These are phyloP conservation scores for Lamprologus lemairii DNA, from an alignment of 2,113 vertebrate genomes.

Conservation along the genomic window DNA sequence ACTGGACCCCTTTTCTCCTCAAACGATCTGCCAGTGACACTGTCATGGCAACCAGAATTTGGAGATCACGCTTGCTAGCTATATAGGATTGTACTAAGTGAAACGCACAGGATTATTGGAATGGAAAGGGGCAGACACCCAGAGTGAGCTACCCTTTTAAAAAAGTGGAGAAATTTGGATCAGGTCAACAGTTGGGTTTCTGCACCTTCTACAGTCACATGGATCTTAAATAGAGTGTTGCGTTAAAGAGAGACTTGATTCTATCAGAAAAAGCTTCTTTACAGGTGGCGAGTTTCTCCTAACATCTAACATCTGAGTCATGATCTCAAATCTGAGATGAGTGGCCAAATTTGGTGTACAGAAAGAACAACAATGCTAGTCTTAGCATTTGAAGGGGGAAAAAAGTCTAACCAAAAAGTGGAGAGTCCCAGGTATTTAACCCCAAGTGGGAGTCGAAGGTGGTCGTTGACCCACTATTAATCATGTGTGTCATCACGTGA, in stretches of 20 bases:
- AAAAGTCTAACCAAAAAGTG: neutral
- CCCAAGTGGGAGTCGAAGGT: neutral
- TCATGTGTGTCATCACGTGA: neutral
- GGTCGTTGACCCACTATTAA: neutral
- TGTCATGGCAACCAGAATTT: constrained; percentile 48
- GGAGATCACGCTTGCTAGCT: neutral
- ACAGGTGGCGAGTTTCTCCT: neutral
- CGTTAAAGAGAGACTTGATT: neutral
- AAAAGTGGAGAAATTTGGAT: neutral
- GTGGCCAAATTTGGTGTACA: neutral
- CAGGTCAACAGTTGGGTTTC: neutral
- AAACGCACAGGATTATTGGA: neutral
- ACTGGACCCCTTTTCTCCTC: neutral
- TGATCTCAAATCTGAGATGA: neutral
- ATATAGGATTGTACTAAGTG: neutral
- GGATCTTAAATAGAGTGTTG: neutral
- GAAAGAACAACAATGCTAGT: neutral
- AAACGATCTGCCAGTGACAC: neutral
- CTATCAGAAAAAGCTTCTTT: neutral
- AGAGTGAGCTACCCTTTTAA: neutral
- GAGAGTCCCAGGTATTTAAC: neutral
- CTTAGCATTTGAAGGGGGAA: neutral
- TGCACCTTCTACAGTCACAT: neutral
- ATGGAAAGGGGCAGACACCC: neutral
- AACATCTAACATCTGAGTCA: neutral